Conservation (phyloP, 2,113 vertebrate genomes). For the Chionomys nivalis region DNA sequence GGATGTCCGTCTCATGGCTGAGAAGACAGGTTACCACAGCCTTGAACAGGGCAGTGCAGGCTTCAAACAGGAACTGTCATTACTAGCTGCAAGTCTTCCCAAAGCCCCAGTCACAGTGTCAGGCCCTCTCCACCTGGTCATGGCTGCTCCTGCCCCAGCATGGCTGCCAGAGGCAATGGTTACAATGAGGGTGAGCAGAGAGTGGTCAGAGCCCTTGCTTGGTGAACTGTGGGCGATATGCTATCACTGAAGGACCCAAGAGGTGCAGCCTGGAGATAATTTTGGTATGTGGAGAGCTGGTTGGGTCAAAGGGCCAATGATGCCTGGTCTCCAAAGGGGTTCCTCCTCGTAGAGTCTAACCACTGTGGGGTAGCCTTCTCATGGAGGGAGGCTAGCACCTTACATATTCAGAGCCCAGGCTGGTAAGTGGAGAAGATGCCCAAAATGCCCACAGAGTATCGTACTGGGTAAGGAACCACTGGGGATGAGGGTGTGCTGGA, state of each 20-base stretch:
- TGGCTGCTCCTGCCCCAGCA: rapidly evolving
- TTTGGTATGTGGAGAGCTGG: neutral
- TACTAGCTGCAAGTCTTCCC: neutral
- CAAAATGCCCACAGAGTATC: neutral
- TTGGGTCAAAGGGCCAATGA: neutral
- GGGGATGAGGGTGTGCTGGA: neutral
- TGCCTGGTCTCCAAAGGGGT: neutral
- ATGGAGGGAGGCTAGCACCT: neutral
- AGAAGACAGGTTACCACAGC: neutral
- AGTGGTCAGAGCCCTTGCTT: neutral
- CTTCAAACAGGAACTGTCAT: neutral
- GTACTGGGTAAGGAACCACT: neutral
- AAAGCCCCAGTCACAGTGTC: neutral
- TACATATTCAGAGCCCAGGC: neutral
- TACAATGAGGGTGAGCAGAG: rapidly evolving
- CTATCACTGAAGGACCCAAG: rapidly evolving
- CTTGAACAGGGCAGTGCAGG: rapidly evolving
- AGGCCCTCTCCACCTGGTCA: neutral
- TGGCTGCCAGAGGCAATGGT: neutral
- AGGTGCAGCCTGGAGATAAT: neutral
- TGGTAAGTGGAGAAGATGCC: neutral
- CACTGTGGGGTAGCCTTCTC: neutral
- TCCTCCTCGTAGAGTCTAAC: neutral
- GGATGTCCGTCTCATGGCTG: neutral
- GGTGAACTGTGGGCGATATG: rapidly evolving